phyloP scores from a whole-genome alignment of 1,140 invertebrate genomes.

The Arion vulgaris region DNA sequence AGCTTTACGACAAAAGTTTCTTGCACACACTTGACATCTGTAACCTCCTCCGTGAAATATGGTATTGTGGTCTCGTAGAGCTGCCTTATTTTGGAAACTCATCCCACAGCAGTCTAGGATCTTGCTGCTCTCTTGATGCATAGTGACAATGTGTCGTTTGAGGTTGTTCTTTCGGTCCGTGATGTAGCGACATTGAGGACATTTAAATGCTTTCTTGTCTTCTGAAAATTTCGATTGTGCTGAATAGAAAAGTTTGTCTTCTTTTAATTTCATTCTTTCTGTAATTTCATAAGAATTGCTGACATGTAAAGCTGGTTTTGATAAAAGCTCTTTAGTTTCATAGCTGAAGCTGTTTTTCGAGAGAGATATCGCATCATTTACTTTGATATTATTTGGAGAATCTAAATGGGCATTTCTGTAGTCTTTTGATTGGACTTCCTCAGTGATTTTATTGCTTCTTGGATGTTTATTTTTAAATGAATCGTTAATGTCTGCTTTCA shows the following conservation, averaged over 20 bases:
- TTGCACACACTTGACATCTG: constrained; percentile 69
- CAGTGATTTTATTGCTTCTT: too few species aligned
- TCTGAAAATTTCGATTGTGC: not conserved
- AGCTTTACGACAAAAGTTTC: constrained; percentile 73
- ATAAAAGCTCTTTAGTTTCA: not conserved
- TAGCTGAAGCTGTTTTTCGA: too few species aligned
- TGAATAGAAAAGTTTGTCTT: not conserved
- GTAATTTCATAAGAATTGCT: not conserved
- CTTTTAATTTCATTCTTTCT: not conserved
- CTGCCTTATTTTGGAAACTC: constrained; percentile 69
- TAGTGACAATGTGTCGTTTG: constrained; percentile 72
- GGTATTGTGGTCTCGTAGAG: constrained; percentile 69
- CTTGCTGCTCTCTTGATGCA: constrained; percentile 69
- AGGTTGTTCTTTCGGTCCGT: constrained; percentile 74
- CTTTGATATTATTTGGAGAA: too few species aligned
- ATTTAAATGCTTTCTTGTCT: constrained; percentile 48
- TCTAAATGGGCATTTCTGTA: too few species aligned
- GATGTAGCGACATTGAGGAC: constrained; percentile 68
- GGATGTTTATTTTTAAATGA: not conserved
- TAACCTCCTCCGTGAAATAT: constrained; percentile 69
- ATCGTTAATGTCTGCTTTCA: not conserved
- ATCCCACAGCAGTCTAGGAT: constrained; percentile 70
- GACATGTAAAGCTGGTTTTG: not conserved
- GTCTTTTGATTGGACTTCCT: too few species aligned
- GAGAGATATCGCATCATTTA: too few species aligned